These are phyloP conservation scores for Lomographa bimaculata DNA, from an alignment of 2,888 invertebrate species.

Conservation along the genomic window DNA sequence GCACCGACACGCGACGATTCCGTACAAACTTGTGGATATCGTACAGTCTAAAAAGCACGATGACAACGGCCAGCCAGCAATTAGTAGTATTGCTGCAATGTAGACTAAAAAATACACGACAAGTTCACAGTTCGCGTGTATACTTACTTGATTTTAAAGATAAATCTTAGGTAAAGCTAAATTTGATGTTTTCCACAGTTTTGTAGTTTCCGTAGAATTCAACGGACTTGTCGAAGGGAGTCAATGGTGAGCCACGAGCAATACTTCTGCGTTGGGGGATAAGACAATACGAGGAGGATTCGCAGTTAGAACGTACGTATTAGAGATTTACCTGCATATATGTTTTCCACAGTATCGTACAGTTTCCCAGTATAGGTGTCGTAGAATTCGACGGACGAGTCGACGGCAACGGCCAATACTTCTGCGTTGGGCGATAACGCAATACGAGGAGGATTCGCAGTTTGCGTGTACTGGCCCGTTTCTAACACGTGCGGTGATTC, in stretches of 20 bases:
- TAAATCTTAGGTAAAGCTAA: too few relatives aligned
- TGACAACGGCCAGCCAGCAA: too few relatives aligned
- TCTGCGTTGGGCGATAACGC: constrained; percentile 92
- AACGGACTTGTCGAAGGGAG: constrained; percentile 84
- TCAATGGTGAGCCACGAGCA: constrained; percentile 89
- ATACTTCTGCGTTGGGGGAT: constrained; percentile 91
- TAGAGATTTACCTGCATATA: constrained; percentile 84
- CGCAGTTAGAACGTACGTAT: too few relatives aligned
- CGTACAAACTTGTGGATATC: too few relatives aligned
- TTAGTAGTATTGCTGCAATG: too few relatives aligned
- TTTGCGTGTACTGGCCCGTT: constrained; percentile 85
- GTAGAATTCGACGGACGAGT: constrained; percentile 87
- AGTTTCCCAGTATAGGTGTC: constrained; percentile 86
- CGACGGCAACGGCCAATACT: constrained; percentile 88
- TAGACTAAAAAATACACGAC: too few relatives aligned
- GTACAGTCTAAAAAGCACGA: too few relatives aligned
- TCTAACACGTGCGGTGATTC: constrained; percentile 89
- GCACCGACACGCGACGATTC: too few relatives aligned
- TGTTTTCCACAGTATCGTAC: constrained; percentile 86
- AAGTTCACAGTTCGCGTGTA: too few relatives aligned
- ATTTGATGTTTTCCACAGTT: too few relatives aligned
- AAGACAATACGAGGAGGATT: constrained; percentile 86
- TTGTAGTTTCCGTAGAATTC: constrained; percentile 88
- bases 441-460: constrained; percentile 81
- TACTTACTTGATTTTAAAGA: too few relatives aligned